phyloP scores from a whole-genome alignment of 2,113 vertebrate genomes.

The Gobius niger region DNA sequence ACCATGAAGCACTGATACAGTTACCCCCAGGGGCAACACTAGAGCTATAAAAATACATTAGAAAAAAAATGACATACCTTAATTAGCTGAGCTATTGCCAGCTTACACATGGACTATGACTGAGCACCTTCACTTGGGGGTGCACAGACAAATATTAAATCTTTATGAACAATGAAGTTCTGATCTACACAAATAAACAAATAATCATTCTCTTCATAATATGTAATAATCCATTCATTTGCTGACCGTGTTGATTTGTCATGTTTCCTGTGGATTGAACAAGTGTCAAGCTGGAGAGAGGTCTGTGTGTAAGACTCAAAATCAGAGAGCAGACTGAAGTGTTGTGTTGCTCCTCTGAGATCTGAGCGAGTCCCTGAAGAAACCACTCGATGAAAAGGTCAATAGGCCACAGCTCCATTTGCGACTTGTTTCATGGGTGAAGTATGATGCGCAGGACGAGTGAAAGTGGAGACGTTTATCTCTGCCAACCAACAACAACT shows the following conservation, averaged over 20 bases:
- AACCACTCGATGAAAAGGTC: constrained; percentile 21
- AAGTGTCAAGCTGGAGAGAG: neutral
- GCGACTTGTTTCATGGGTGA: constrained; percentile 21
- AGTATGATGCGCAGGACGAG: constrained; percentile 9
- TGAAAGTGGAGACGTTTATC: constrained; percentile 35
- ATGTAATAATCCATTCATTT: too few relatives aligned
- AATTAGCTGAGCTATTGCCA: constrained; percentile 3
- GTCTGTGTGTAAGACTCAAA: neutral
- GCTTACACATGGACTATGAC: neutral
- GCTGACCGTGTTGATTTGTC: too few relatives aligned
- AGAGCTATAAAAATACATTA: constrained; percentile 6
- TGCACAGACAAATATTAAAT: neutral
- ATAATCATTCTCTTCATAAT: neutral
- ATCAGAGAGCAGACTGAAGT: neutral
- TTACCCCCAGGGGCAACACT: constrained; percentile 3
- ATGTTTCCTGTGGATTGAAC: neutral
- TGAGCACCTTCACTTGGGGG: neutral
- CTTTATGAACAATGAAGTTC: neutral
- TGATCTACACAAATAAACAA: neutral
- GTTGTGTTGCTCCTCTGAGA: neutral
- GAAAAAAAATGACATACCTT: constrained; percentile 1
- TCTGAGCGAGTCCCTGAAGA: constrained; percentile 5
- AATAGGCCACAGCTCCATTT: constrained; percentile 12
- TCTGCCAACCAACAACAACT: constrained; percentile 6
- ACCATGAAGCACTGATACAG: constrained; percentile 6